Conservation (phyloP, 2,888 invertebrate genomes). For the Julus scandinavius region DNA sequence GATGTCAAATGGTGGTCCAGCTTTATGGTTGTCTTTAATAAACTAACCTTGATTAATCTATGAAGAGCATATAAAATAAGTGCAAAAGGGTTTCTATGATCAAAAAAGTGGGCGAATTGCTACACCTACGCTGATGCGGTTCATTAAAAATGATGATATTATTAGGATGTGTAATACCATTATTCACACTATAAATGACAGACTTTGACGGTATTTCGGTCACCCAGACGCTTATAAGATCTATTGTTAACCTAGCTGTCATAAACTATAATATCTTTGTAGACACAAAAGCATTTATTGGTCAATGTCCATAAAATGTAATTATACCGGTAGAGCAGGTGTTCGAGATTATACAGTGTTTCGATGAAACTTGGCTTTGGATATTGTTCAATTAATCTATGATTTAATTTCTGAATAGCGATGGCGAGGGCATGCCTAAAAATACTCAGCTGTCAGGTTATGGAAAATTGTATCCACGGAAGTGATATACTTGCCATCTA, state of each 20-base stretch:
- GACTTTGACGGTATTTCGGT: not conserved
- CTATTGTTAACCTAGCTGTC: not conserved
- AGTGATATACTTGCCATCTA: not conserved
- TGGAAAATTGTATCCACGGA: not conserved
- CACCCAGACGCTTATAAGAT: not conserved
- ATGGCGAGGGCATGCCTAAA: not conserved
- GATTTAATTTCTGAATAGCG: not conserved
- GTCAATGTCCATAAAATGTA: not conserved
- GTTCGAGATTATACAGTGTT: not conserved
- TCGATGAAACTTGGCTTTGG: not conserved
- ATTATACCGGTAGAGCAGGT: not conserved
- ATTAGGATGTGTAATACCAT: not conserved
- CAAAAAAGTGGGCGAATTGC: not conserved
- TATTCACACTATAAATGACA: not conserved
- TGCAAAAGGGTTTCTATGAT: not conserved
- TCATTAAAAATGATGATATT: slow-evolving; percentile 14
- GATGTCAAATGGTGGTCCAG: not conserved
- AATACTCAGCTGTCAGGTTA: not conserved
- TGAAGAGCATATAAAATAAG: not conserved
- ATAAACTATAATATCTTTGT: slow-evolving; percentile 6
- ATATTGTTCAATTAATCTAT: not conserved
- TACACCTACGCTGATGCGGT: not conserved
- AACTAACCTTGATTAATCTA: slow-evolving; percentile 3
- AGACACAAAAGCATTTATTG: not conserved
- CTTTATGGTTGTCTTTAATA: not conserved